Conservation (phyloP, 2,797 vertebrate species). For the Anniella stebbinsi region DNA sequence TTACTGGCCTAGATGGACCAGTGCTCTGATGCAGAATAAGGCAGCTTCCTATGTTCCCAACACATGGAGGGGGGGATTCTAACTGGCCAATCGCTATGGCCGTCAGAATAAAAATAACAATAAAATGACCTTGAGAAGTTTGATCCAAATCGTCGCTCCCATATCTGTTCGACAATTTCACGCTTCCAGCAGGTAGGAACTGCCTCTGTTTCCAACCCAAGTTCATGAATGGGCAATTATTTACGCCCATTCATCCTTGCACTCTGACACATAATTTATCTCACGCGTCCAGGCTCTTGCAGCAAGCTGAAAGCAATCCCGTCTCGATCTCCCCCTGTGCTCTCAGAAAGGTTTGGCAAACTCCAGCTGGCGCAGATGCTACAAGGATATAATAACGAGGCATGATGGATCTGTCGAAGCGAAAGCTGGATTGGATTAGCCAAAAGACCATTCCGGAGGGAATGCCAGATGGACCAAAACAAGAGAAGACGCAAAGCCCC, state of each 20-base stretch:
- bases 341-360: slow-evolving; percentile 1
- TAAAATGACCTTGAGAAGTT: not conserved
- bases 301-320: not conserved
- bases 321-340: not conserved
- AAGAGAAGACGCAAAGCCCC: slow-evolving; percentile 22
- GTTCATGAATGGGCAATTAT: not conserved
- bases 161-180: not conserved
- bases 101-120: not conserved
- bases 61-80: not conserved
- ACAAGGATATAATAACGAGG: slow-evolving; percentile 7
- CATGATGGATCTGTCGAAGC: not conserved
- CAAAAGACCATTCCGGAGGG: slow-evolving; percentile 40
- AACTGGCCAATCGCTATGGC: not conserved
- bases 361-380: not conserved
- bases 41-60: too few species aligned
- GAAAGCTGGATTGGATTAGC: slow-evolving; percentile 1
- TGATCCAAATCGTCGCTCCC: too few species aligned
- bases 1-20: too few species aligned
- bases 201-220: not conserved
- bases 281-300: not conserved
- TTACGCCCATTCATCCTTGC: not conserved
- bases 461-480: slow-evolving; percentile 8
- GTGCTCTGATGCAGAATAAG: too few species aligned
- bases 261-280: too few species aligned
- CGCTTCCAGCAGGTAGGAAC: not conserved